Base-by-base conservation (phyloP, 1,140 invertebrate genomes). In the Pseudomyrmex gracilis region DNA sequence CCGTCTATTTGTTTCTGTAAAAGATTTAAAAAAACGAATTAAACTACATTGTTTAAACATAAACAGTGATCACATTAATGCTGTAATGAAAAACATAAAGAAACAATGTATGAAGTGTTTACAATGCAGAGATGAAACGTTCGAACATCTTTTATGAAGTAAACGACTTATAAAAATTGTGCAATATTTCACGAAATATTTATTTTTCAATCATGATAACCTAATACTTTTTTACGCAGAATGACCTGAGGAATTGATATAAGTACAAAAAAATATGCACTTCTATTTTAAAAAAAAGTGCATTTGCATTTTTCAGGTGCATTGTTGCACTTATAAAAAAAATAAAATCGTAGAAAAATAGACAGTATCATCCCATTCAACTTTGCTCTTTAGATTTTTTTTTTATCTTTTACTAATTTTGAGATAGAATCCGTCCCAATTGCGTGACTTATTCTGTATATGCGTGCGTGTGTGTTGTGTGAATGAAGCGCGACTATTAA, bases 271-370 rank as follows among this genome's bases (percentile, higher is more conserved):
- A 67, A 49, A 24, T 24, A 67, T 67, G 43, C 9, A 49, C 49
- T 51, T 47, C 10, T 7, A 67, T 67, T 67, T 51, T 10, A 9
- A 17, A 51, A 47, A 67, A 67, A 9, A 47, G n/a, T 51, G 10
- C 45, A 70, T 34, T 70, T 70, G 47, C 4, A 53, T 70, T 70
- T 70, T 53, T 51, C n/a, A 53, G 24, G 49, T 70, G 24, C 67
- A 70, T 70, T 34, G 24, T 34, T 34, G 24, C 24, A 34, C 24
- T 70, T 24, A 70, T 70, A 3, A 49, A 70, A 51, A 70, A n/a
- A n/a, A n/a, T n/a, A n/a, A n/a, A n/a, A n/a, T n/a, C n/a, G n/a
- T 53, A 22, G 2, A 12, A 53, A 70, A 70, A n/a, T 70, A 70
- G 49, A 53, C 12, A 1, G 51, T 70, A 17, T 5, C 5, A 70